Base-by-base conservation (phyloP, 2,113 vertebrate species). In the Anguilla rostrata region DNA sequence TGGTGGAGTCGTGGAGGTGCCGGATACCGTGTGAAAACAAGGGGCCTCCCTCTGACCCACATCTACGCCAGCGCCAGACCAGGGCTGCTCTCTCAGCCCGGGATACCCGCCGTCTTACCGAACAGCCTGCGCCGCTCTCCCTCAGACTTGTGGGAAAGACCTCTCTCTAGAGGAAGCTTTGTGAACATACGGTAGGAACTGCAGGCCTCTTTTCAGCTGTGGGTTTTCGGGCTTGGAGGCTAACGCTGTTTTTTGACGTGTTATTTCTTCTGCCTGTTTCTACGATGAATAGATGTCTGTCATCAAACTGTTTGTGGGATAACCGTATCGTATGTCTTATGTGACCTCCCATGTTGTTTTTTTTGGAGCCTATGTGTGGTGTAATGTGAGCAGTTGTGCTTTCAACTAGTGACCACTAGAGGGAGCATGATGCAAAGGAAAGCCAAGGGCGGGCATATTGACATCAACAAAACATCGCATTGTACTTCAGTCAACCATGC, bases 291-390 rank as follows among this genome's bases (percentile, higher is more conserved):
- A n/a, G n/a, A 34, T 75, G 71, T 1, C 63, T 56, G 56, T 39
- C 84, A 46, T 78, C 82, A 41, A 84, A 86, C 87, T 88, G 81
- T 81, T 34, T 11, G 11, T 43, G 39, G 39, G 39, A 66, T 46
- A 43, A 22, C 18, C 43, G 79, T 4, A 43, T 41, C 15, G 18
- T 39, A 26, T 12, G 2, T 75, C 8, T n/a, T 34, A 75, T 34
- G 26, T 34, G n/a, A 75, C n/a, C 2, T 75, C 26, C 26, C 5
- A 26, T 4, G 1, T 22, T 1, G 15, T 26, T 2, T 71, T 71
- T 71, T 75, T 75, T n/a, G n/a, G n/a, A 34, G 34, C n/a, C 26
- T 1, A 11, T 75, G 0, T 75, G 71, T 75, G 26, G 26, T 12
- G 18, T 75, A n/a, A 34, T 41, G 18, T 1, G 18, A 49, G 43